A percentile compares a stretch with the other conserved stretches of the same genome.
These are phyloP conservation scores for Tetrax tetrax DNA, from an alignment of 2,113 vertebrate genomes.

Conservation along the genomic window DNA sequence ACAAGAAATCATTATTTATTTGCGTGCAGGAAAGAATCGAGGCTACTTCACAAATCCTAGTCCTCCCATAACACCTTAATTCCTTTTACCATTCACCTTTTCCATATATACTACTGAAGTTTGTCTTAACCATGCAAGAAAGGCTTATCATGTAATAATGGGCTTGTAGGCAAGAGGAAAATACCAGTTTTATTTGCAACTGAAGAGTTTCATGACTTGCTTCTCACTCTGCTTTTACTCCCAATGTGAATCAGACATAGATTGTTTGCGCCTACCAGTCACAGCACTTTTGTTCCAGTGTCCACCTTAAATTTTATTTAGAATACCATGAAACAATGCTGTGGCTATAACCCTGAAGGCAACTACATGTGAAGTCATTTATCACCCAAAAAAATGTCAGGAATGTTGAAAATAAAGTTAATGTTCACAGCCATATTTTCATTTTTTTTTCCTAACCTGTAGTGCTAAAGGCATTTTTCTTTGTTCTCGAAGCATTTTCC, in stretches of 20 bases:
- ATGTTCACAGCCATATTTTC: not conserved
- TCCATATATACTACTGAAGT: fast-evolving
- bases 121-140: not conserved
- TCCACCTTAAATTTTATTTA: slow-evolving; percentile 63
- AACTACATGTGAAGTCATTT: slow-evolving; percentile 55
- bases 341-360: slow-evolving; percentile 43
- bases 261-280: not conserved
- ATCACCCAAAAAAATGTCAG: slow-evolving; percentile 61
- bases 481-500: slow-evolving; percentile 34
- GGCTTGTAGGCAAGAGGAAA: not conserved
- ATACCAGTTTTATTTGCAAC: not conserved
- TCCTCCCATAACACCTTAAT: not conserved
- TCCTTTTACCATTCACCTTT: not conserved
- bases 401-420: slow-evolving; percentile 64
- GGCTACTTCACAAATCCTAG: not conserved
- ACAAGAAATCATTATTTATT: slow-evolving; percentile 9
- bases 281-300: not conserved
- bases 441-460: slow-evolving; percentile 2
- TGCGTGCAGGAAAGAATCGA: not conserved
- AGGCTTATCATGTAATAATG: not conserved
- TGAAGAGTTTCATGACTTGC: not conserved
- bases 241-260: not conserved
- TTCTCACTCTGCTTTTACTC: not conserved
- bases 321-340: slow-evolving; percentile 1
- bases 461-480: slow-evolving; percentile 38